A percentile compares a stretch with the other conserved stretches of the same genome.
Conservation (phyloP, 2,888 invertebrate genomes). For the Leptopilina myrica region DNA sequence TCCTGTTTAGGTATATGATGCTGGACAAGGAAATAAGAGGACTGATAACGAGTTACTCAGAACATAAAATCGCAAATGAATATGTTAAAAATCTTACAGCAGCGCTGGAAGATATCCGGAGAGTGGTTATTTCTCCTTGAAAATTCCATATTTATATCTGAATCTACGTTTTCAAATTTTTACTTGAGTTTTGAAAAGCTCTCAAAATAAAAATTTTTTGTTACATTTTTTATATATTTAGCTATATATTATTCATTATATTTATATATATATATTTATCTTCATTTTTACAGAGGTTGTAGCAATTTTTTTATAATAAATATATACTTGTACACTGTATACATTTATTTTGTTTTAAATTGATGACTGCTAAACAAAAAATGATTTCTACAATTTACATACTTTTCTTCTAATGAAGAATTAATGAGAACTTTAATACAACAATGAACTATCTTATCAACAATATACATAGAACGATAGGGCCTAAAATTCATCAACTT, state of each 20-base stretch:
- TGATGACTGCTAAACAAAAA: not conserved
- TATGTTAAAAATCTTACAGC: conserved; percentile 84
- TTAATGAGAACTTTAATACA: conserved; percentile 36
- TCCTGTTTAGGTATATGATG: conserved; percentile 87
- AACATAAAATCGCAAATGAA: conserved; percentile 83
- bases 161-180: no score
- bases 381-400: conserved; percentile 1
- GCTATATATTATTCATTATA: not conserved
- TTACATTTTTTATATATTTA: conserved; percentile 3
- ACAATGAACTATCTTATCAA: conserved; percentile 17
- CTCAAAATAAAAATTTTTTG: no score
- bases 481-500: not conserved
- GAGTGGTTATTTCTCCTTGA: conserved; percentile 59
- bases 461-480: conserved; percentile 13
- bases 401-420: conserved; percentile 18
- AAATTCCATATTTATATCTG: no score
- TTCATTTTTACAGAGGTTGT: conserved; percentile 9
- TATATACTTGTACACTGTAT: conserved; percentile 11
- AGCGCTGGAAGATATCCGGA: conserved; percentile 85
- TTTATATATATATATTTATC: conserved; percentile 21
- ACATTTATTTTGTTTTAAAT: conserved; percentile 4
- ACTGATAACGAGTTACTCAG: conserved; percentile 88
- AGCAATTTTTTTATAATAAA: conserved; percentile 13
- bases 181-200: no score
- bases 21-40: conserved; percentile 89